Conservation (phyloP, 1,140 invertebrate species). For the Zaprionus nigranus region DNA sequence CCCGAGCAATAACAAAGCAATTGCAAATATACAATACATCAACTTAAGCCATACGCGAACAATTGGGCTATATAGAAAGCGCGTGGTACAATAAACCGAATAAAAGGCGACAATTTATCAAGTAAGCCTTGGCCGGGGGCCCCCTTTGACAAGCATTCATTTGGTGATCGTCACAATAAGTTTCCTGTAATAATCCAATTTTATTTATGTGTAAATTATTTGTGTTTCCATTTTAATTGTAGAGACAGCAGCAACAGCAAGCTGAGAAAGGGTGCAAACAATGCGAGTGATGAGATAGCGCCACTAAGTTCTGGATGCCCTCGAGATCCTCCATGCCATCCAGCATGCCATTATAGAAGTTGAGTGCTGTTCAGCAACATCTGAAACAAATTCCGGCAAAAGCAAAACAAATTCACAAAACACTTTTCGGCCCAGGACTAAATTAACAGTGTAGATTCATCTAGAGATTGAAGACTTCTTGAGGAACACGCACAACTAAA, state of each 20-base stretch:
- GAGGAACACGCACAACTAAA: neutral
- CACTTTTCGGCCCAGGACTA: slow-evolving; percentile 11
- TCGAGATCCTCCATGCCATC: slow-evolving; percentile 27
- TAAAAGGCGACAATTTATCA: slow-evolving; percentile 17
- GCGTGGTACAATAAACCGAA: neutral
- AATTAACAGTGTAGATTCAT: slow-evolving; percentile 12
- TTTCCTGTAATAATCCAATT: neutral
- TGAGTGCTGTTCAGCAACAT: slow-evolving; percentile 12
- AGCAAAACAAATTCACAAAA: slow-evolving; percentile 7
- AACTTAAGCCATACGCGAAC: neutral
- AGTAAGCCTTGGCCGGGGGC: slow-evolving; percentile 56
- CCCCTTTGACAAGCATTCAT: neutral
- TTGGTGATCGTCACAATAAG: neutral
- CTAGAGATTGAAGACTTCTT: neutral
- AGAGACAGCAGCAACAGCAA: neutral
- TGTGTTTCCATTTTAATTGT: slow-evolving; percentile 5
- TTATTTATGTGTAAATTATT: slow-evolving; percentile 18
- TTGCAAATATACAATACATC: slow-evolving; percentile 8
- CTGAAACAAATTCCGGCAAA: neutral
- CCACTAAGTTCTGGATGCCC: slow-evolving; percentile 20
- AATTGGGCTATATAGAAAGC: slow-evolving; percentile 26
- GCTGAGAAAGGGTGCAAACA: slow-evolving; percentile 33
- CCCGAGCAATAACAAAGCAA: slow-evolving; percentile 36
- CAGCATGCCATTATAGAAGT: slow-evolving; percentile 57
- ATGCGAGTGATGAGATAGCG: slow-evolving; percentile 47